Conservation (phyloP, 92 coral and sea anemone species). For the Parazoanthus atlanticus region DNA sequence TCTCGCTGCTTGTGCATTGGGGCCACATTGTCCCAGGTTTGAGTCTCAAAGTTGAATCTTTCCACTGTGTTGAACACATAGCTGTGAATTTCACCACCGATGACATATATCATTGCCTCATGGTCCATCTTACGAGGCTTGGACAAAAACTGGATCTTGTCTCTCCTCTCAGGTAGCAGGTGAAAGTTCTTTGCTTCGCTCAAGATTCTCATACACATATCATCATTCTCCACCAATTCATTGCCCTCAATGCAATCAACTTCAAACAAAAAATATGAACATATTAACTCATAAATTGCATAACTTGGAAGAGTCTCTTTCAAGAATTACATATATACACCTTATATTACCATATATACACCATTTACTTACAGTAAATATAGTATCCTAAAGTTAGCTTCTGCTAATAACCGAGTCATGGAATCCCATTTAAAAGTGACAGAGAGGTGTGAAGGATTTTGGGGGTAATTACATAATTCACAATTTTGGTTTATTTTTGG, state of each 20-base stretch:
- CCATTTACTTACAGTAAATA: too few relatives aligned
- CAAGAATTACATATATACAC: too few relatives aligned
- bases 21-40: constrained; percentile 74
- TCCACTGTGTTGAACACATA: constrained; percentile 88
- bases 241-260: constrained; percentile 96
- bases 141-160: constrained; percentile 59
- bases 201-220: constrained; percentile 78
- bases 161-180: constrained; percentile 91
- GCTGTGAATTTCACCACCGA: constrained; percentile 95
- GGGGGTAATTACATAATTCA: too few relatives aligned
- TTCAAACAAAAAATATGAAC: constrained; percentile 40
- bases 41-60: constrained; percentile 76
- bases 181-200: constrained; percentile 92
- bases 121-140: constrained; percentile 73
- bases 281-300: too few relatives aligned
- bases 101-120: constrained; percentile 75
- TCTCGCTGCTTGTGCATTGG: constrained; percentile 89
- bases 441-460: too few relatives aligned
- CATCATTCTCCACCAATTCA: constrained; percentile 75
- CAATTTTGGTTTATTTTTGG: too few relatives aligned
- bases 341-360: too few relatives aligned
- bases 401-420: too few relatives aligned
- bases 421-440: too few relatives aligned
- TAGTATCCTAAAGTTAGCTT: too few relatives aligned
- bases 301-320: too few relatives aligned